These are phyloP conservation scores for Callopanchax toddi DNA, from an alignment of 2,113 vertebrate genomes.

Conservation along the genomic window DNA sequence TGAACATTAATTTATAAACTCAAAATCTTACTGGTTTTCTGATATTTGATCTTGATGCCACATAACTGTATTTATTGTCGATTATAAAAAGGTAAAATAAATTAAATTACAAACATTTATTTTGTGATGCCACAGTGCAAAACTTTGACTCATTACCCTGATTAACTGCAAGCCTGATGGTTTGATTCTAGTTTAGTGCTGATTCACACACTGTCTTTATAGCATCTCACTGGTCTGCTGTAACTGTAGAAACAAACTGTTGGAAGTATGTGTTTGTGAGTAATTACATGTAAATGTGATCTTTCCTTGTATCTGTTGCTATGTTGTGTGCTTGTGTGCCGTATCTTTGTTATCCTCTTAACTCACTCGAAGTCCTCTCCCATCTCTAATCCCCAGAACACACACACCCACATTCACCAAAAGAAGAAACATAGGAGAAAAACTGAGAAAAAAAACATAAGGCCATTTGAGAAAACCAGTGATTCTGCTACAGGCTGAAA, in stretches of 20 bases:
- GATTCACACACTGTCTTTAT: conserved; percentile 1
- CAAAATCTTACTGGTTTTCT: background rate
- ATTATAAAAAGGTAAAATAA: no score
- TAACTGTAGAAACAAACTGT: conserved; percentile 53
- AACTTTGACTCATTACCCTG: background rate
- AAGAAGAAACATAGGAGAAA: conserved; percentile 42
- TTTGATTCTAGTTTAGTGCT: conserved; percentile 4
- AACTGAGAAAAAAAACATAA: conserved; percentile 47
- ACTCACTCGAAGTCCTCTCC: conserved; percentile 61
- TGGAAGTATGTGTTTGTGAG: conserved; percentile 22
- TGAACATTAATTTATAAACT: no score
- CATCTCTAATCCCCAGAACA: conserved; percentile 65
- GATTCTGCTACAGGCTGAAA: conserved; percentile 58
- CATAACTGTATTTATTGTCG: no score
- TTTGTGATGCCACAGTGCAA: no score
- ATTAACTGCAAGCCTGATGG: background rate
- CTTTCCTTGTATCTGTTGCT: conserved; percentile 25
- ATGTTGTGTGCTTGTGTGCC: conserved; percentile 11
- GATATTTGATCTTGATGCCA: background rate
- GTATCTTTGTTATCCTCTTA: conserved; percentile 66
- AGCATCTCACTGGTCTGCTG: conserved; percentile 7
- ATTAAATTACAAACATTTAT: no score
- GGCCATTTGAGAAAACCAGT: conserved; percentile 44
- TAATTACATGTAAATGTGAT: conserved; percentile 39
- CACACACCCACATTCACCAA: conserved; percentile 58